phyloP scores from a whole-genome alignment of 2,888 invertebrate species.

The Coenonympha arcania region DNA sequence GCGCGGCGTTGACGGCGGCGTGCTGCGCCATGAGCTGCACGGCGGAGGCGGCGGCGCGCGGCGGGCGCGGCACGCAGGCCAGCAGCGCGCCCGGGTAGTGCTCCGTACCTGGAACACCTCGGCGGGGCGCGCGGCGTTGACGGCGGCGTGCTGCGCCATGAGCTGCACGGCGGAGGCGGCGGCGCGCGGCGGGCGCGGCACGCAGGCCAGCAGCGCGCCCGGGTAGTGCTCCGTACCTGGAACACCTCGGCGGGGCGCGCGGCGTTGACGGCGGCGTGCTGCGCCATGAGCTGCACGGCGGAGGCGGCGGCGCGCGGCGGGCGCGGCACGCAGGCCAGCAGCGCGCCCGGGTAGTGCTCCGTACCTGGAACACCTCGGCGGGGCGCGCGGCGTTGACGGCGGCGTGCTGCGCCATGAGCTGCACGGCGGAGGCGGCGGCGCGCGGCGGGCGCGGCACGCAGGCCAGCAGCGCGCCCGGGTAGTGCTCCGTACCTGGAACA shows the following conservation, averaged over 20 bases:
- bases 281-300: slow-evolving; percentile 86
- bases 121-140: slow-evolving; percentile 78
- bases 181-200: no score
- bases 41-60: no score
- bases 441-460: slow-evolving; percentile 81
- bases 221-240: no score
- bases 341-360: no score
- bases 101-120: slow-evolving; percentile 74
- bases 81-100: no score
- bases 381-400: slow-evolving; percentile 38
- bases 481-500: no score
- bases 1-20: no score
- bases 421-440: slow-evolving; percentile 84
- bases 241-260: slow-evolving; percentile 79
- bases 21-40: no score
- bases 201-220: no score
- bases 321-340: slow-evolving; percentile 76
- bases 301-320: slow-evolving; percentile 82
- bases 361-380: no score
- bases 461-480: slow-evolving; percentile 39
- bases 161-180: no score
- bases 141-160: slow-evolving; percentile 84
- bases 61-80: no score
- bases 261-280: slow-evolving; percentile 81
- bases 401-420: slow-evolving; percentile 86